Conservation (phyloP, 1,140 invertebrate genomes). For the Marisa cornuarietis region DNA sequence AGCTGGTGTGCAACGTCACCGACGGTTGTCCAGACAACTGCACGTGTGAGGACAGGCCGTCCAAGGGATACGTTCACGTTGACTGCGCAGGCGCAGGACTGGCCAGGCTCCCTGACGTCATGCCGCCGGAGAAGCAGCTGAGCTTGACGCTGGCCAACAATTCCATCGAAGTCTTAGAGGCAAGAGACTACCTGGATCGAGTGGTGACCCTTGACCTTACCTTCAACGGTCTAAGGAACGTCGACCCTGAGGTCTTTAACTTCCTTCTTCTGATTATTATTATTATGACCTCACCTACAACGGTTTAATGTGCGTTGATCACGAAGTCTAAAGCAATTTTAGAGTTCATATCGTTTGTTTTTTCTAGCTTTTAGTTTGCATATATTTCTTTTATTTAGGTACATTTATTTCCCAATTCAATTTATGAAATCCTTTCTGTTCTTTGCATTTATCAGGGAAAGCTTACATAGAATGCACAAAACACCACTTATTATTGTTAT, state of each 20-base stretch:
- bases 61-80: conserved; percentile 24
- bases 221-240: neutral
- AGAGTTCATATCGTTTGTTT: too few species aligned
- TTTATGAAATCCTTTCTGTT: too few species aligned
- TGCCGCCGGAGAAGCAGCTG: conserved; percentile 7
- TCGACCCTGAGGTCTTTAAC: neutral
- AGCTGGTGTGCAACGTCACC: conserved; percentile 30
- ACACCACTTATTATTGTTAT: neutral
- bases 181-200: neutral
- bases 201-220: neutral
- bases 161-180: neutral
- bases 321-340: too few species aligned
- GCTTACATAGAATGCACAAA: too few species aligned
- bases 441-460: too few species aligned
- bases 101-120: conserved; percentile 4
- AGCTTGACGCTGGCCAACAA: neutral
- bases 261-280: too few species aligned
- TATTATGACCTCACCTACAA: neutral
- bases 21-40: conserved; percentile 24
- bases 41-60: conserved; percentile 26
- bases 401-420: too few species aligned
- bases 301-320: neutral
- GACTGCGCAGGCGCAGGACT: conserved; percentile 20
- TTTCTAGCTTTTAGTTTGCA: too few species aligned
- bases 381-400: too few species aligned